These are phyloP conservation scores for Decapterus maruadsi DNA, from an alignment of 2,797 vertebrate species.

Conservation along the genomic window DNA sequence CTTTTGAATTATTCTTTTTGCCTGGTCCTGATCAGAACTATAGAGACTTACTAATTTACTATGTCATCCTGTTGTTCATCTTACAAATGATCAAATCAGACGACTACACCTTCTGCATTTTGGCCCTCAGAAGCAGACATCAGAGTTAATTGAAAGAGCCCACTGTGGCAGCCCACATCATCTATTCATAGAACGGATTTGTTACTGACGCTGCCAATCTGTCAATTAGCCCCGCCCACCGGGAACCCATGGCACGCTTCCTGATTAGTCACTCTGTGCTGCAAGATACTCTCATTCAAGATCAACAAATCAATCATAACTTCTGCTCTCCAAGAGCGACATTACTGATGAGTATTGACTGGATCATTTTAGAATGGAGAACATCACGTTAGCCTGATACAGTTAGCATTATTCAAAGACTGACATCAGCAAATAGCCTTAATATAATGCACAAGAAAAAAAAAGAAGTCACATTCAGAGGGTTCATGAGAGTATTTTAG, in stretches of 20 bases:
- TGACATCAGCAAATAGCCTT: too few species aligned
- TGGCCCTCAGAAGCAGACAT: too few species aligned
- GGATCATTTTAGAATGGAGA: neutral
- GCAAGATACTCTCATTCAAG: neutral
- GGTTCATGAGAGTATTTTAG: neutral
- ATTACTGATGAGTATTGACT: neutral
- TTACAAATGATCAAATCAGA: too few species aligned
- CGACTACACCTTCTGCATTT: too few species aligned
- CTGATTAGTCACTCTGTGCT: neutral
- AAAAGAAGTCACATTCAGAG: too few species aligned
- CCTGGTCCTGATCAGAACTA: neutral
- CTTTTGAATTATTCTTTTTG: neutral
- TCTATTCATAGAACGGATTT: too few species aligned
- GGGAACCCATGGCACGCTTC: neutral
- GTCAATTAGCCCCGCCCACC: too few species aligned
- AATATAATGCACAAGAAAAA: too few species aligned
- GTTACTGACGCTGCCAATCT: too few species aligned
- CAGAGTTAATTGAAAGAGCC: too few species aligned
- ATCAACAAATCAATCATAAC: neutral
- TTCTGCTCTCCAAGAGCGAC: neutral
- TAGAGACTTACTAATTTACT: neutral
- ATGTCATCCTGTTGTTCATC: too few species aligned
- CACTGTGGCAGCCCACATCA: too few species aligned
- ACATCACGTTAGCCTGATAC: neutral
- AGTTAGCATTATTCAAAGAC: neutral